Evolutionary conservation across 1,140 invertebrate species (phyloP).

Genomic region (Plodia interpunctella): DNA sequence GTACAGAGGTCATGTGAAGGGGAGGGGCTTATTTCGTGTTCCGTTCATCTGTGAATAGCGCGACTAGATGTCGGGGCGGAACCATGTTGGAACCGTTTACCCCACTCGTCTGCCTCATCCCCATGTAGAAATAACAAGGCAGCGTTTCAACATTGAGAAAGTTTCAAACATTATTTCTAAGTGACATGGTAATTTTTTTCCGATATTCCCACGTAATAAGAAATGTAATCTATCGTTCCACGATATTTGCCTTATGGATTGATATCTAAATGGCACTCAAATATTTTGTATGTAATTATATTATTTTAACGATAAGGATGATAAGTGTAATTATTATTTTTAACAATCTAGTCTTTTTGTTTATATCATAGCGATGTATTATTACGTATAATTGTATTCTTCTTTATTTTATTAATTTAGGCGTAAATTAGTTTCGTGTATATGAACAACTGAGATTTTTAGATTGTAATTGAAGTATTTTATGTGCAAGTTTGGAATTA

Average conservation of each 20-base stretch:
- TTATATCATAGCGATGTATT: constrained; percentile 34
- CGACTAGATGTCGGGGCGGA: too few relatives aligned
- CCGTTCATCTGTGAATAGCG: too few relatives aligned
- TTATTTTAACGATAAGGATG: constrained; percentile 29
- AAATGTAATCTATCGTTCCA: too few relatives aligned
- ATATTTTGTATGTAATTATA: constrained; percentile 39
- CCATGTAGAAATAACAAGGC: too few relatives aligned
- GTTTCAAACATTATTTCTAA: too few relatives aligned
- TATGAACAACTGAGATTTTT: constrained; percentile 15
- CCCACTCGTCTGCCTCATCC: too few relatives aligned
- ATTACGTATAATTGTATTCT: constrained; percentile 19
- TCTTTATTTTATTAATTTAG: constrained; percentile 11
- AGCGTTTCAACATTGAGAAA: too few relatives aligned
- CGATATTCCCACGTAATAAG: too few relatives aligned
- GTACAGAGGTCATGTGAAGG: too few relatives aligned
- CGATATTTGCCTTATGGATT: neutral
- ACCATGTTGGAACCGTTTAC: too few relatives aligned
- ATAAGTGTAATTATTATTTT: constrained; percentile 36
- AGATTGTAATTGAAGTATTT: constrained; percentile 10
- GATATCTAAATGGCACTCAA: constrained; percentile 9
- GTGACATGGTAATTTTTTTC: too few relatives aligned
- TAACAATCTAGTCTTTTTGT: constrained; percentile 62
- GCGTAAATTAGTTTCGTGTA: constrained; percentile 14
- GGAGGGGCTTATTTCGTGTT: too few relatives aligned
- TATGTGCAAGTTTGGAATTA: constrained; percentile 15